Evolutionary conservation across 1,140 invertebrate species (phyloP), one percentile per base, ranked within the genome.

Genomic region (Cepaea nemoralis): DNA sequence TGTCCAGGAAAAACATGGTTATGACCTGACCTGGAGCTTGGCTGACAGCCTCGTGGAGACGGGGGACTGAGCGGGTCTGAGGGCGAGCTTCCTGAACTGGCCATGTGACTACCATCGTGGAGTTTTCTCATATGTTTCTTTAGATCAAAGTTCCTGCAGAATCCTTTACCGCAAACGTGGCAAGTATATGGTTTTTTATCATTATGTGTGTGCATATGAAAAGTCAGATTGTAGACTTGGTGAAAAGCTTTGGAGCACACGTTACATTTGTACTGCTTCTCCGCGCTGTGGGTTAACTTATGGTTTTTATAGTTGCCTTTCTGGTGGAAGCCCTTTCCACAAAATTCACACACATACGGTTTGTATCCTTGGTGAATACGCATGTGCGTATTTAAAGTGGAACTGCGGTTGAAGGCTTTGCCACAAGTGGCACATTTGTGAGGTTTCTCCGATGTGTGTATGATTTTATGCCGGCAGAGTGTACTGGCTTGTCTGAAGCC

Each of bases 231-330:
- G 93, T 99, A 99, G 67, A 99, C 94, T 93, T 99, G 98, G 89
- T 99, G 98, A 91, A 99, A 99, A 0, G 97, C 97, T 90, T 99
- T 98, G 90, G 97, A 97, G 92, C 97, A 99, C 55, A 99, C 96
- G 82, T 93, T 94, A 91, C 97, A 99, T 91, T 99, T 99, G 93
- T 97, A 99, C 0, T 92, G 97, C 88, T 99, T 99, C 87, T 99
- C 97, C 0, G 96, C 96, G 87, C 96, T 98, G 92, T 99, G 98
- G 0, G 98, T 99, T 33, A 99, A 92, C 90, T 97, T 96, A 87
- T 99, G 98, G 91, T 99, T 99, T 92, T 99, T 99, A 92, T 99
- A 99, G 92, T 99, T 99, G 77, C 98, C 98, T 91, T 99, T 99
- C 92, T 99, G 92, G 87, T 92, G 93, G 92, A 98, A 99, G 0